Percentiles rank a stretch among this genome's conserved stretches.
These are phyloP conservation scores for Malurus elegans DNA, from an alignment of 2,113 vertebrate genomes.

Conservation along the genomic window DNA sequence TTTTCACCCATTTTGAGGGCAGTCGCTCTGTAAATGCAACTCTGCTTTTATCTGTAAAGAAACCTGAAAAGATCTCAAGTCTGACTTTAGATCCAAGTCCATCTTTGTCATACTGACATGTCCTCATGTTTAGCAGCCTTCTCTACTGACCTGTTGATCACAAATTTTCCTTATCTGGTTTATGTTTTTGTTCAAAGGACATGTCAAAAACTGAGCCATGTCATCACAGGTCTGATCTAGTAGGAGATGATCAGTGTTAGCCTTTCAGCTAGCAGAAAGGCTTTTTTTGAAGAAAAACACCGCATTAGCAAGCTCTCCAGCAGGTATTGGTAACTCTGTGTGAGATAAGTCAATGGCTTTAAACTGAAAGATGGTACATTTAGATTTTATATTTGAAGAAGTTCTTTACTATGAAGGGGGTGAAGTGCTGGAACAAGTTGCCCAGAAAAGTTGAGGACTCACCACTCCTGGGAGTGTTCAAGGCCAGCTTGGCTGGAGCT, in stretches of 20 bases:
- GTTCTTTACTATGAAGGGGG: neutral
- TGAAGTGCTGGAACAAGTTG: neutral
- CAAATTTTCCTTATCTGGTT: neutral
- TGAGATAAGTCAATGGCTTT: neutral
- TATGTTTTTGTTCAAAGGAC: neutral
- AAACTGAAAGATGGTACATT: neutral
- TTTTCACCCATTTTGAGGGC: neutral
- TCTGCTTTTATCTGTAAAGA: neutral
- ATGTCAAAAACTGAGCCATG: neutral
- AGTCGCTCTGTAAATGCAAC: neutral
- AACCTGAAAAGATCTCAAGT: neutral
- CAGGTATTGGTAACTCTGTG: too few relatives aligned
- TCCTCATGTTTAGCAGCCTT: neutral
- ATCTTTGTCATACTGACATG: neutral
- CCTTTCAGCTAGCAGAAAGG: neutral
- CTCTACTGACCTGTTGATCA: neutral
- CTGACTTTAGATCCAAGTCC: neutral
- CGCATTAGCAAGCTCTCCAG: neutral
- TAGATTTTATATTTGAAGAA: neutral
- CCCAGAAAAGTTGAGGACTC: neutral
- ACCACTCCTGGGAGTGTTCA: neutral
- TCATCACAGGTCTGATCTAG: neutral
- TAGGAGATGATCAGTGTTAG: neutral
- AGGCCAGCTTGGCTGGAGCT: rapidly evolving
- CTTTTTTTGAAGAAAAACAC: neutral